A percentile compares a stretch with the other conserved stretches of the same genome.
Conservation (phyloP, 2,888 invertebrate species). For the Ommatoiulus sabulosus region DNA sequence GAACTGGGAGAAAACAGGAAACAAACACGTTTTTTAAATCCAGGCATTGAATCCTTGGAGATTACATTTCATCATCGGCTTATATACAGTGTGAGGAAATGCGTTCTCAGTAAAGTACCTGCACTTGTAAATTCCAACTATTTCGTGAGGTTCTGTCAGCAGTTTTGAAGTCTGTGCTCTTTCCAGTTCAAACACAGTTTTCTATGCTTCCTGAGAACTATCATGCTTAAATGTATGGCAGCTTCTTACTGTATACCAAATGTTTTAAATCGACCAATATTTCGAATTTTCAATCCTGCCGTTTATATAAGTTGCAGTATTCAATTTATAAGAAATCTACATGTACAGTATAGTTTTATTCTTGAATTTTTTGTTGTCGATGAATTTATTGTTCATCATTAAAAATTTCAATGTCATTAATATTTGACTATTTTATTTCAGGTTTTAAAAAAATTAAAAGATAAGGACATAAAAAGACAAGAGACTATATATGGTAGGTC, state of each 20-base stretch:
- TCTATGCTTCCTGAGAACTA: too few relatives aligned
- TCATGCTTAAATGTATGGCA: too few relatives aligned
- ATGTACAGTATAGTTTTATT: too few relatives aligned
- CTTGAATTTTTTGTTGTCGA: too few relatives aligned
- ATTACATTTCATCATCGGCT: neutral
- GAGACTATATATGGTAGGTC: constrained; percentile 86
- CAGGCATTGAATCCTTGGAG: neutral
- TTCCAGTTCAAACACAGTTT: too few relatives aligned
- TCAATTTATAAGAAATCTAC: neutral
- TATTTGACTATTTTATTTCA: constrained; percentile 61
- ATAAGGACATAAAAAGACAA: constrained; percentile 89
- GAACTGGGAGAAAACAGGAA: neutral
- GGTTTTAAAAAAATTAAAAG: constrained; percentile 75
- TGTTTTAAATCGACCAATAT: too few relatives aligned
- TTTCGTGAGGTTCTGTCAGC: too few relatives aligned
- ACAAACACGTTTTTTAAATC: neutral
- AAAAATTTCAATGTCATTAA: neutral
- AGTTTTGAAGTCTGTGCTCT: too few relatives aligned
- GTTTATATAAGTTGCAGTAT: neutral
- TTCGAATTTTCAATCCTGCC: too few relatives aligned
- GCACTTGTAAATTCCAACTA: too few relatives aligned
- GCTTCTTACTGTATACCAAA: too few relatives aligned
- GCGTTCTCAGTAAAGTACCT: neutral
- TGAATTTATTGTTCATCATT: neutral
- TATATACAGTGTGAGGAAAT: neutral